Percentiles rank a stretch among this genome's conserved stretches.
phyloP scores from a whole-genome alignment of 2,888 invertebrate genomes.

The Antitype chi region DNA sequence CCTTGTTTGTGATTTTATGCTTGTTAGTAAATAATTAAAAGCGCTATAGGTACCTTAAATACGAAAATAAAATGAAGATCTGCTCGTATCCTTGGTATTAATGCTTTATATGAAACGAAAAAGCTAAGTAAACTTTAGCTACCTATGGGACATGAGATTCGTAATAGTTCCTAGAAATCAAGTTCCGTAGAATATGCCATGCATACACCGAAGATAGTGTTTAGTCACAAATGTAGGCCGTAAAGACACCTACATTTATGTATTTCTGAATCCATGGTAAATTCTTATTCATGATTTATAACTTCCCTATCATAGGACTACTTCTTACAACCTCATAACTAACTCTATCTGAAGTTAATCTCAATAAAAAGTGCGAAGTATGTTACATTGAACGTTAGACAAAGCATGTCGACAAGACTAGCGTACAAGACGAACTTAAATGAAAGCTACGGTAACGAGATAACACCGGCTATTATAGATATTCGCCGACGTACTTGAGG shows the following conservation, averaged over 20 bases:
- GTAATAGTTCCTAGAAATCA: neutral
- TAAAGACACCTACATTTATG: neutral
- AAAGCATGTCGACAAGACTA: constrained; percentile 45
- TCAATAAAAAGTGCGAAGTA: constrained; percentile 32
- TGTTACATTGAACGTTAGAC: constrained; percentile 55
- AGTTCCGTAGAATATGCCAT: neutral
- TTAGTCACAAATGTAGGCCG: neutral
- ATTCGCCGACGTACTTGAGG: constrained; percentile 37
- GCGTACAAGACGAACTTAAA: constrained; percentile 62
- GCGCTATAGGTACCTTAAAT: neutral
- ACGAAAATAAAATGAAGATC: neutral
- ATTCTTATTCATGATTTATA: neutral
- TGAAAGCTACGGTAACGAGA: constrained; percentile 66
- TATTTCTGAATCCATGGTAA: neutral
- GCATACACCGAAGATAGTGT: neutral
- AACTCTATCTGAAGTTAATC: constrained; percentile 20
- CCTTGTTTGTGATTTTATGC: neutral
- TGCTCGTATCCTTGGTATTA: neutral
- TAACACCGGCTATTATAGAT: constrained; percentile 62
- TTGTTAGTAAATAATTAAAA: neutral
- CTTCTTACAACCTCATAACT: neutral
- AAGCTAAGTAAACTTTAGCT: neutral
- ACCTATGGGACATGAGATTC: neutral
- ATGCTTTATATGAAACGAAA: neutral
- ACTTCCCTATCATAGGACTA: neutral